Conservation (phyloP, 2,113 vertebrate species). For the Gambusia affinis region DNA sequence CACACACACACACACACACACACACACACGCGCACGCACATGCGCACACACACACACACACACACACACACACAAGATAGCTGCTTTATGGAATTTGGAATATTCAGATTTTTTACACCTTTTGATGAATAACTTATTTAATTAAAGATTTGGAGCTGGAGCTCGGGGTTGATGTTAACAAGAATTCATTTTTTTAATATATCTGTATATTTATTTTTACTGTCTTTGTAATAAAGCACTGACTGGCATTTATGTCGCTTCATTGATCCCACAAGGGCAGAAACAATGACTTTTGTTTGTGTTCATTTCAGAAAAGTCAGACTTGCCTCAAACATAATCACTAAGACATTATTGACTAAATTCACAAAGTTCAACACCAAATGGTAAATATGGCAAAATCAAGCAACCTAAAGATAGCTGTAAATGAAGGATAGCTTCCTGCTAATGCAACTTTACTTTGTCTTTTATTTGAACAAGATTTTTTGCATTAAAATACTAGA, state of each 20-base stretch:
- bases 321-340: too few relatives aligned
- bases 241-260: background rate
- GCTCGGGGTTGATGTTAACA: slow-evolving; percentile 47
- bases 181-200: slow-evolving; percentile 14
- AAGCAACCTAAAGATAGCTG: background rate
- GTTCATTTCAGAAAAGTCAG: background rate
- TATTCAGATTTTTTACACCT: slow-evolving; percentile 41
- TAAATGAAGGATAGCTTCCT: background rate
- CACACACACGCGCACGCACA: background rate
- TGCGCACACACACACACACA: too few relatives aligned
- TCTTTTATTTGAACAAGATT: background rate
- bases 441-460: too few relatives aligned
- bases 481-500: slow-evolving; percentile 16
- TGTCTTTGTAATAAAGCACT: background rate
- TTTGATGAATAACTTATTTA: slow-evolving; percentile 62
- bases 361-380: too few relatives aligned
- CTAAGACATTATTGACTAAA: too few relatives aligned
- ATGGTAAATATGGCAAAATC: background rate
- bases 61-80: background rate
- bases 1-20: background rate
- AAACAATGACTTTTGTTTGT: background rate
- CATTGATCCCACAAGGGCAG: background rate
- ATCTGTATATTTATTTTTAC: background rate
- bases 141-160: slow-evolving; percentile 56
- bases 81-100: slow-evolving; percentile 37